phyloP scores from a whole-genome alignment of 2,797 vertebrate genomes.

The Anguilla marmorata region DNA sequence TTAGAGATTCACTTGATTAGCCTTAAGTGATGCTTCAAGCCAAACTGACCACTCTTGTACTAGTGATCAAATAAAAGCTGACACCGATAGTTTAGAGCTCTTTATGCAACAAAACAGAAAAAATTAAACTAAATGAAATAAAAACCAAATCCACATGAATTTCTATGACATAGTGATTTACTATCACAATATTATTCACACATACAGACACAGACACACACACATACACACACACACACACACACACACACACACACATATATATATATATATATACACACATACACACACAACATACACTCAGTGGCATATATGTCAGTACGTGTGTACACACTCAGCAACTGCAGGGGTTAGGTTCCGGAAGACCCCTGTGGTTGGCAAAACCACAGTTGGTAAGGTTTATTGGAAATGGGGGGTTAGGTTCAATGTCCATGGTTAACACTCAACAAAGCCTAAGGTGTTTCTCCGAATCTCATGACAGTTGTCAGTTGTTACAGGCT shows the following conservation, averaged over 20 bases:
- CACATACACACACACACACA: background rate
- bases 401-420: background rate
- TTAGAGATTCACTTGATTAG: constrained; percentile 45
- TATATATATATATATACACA: background rate
- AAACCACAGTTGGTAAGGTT: background rate
- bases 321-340: background rate
- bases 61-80: constrained; percentile 42
- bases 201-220: background rate
- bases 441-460: background rate
- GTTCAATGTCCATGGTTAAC: background rate
- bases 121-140: constrained; percentile 10
- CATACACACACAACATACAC: background rate
- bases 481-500: background rate
- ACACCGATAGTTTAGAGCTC: constrained; percentile 48
- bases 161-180: background rate
- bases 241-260: background rate
- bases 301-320: background rate
- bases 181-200: background rate
- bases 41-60: constrained; percentile 44
- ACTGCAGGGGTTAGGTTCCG: background rate
- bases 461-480: too few species aligned
- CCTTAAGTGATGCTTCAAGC: constrained; percentile 45
- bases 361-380: background rate
- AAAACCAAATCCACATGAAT: constrained; percentile 15
- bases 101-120: constrained; percentile 25